phyloP scores from a whole-genome alignment of 1,140 invertebrate species.

The Drosophila takahashii region DNA sequence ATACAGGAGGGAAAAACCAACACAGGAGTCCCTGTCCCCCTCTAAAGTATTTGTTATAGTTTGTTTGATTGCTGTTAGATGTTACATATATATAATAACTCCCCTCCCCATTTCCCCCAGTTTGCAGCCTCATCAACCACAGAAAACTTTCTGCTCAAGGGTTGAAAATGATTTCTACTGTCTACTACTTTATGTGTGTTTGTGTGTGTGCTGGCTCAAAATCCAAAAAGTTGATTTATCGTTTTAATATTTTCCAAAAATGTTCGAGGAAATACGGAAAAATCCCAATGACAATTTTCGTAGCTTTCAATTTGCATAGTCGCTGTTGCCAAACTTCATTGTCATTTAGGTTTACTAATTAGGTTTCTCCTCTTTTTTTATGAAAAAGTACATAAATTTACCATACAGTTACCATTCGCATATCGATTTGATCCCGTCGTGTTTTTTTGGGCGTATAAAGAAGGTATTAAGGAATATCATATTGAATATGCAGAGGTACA shows the following conservation, averaged over 20 bases:
- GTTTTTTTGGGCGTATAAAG: too few species aligned
- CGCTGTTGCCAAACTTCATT: constrained; percentile 50
- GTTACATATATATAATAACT: constrained; percentile 1
- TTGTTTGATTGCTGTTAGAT: constrained; percentile 68
- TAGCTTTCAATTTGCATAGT: constrained; percentile 25
- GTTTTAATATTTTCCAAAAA: constrained; percentile 69
- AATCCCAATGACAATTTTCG: constrained; percentile 70
- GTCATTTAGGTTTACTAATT: constrained; percentile 20
- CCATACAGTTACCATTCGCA: too few species aligned
- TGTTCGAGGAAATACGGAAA: constrained; percentile 22
- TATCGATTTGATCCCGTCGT: too few species aligned
- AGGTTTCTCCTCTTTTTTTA: too few species aligned
- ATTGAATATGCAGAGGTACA: constrained; percentile 2
- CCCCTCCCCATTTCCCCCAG: too few species aligned
- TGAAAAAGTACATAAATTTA: too few species aligned
- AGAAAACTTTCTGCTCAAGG: constrained; percentile 52
- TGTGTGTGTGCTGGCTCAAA: constrained; percentile 29
- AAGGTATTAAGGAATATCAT: background rate
- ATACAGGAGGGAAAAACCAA: constrained; percentile 34
- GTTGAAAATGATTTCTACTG: constrained; percentile 61
- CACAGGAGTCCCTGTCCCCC: background rate
- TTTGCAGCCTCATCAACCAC: constrained; percentile 48
- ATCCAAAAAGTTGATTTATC: constrained; percentile 79
- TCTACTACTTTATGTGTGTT: background rate
- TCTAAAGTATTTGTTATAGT: constrained; percentile 57